Base-by-base conservation (phyloP, 2,888 invertebrate genomes). In the Aporophyla lueneburgensis region DNA sequence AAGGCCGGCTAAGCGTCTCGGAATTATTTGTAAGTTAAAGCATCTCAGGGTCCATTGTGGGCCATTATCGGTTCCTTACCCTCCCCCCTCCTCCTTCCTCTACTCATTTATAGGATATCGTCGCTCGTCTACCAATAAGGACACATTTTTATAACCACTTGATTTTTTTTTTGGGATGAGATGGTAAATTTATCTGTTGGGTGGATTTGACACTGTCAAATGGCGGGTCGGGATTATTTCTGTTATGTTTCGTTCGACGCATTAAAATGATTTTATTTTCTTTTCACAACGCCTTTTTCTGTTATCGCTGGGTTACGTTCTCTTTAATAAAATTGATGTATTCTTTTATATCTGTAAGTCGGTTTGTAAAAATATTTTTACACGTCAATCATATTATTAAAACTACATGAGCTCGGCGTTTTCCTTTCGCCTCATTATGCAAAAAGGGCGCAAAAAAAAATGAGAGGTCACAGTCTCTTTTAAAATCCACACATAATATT, bases 71-170 rank as follows among this genome's bases (percentile, higher is more conserved):
- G 43, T 51, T 56, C 51, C 65, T 66, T 71, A 40, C 40, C 46
- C 49, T 33, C 51, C 9, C 21, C n/a, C 40, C 51, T 16, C 51
- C 2, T 24, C 58, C 14, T 46, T 9, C 49, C 53, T 4, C 21
- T 24, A 5, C 56, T 56, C 67, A 68, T 74, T 71, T 81, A 68
- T 74, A 21, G 56, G 46, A 61, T 61, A 78, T 68, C 24, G 19
- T 33, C 14, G 19, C 33, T 68, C 21, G 24, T 62, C 71, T 70
- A 54, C 65, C 59, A 82, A 62, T 72, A 71, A 62, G 40, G 61
- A 78, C 43, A 53, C 49, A 62, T 82, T 71, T 79, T 78, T 69
- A 58, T 74, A 69, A 66, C 82, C 78, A 63, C 63, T 78, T 71
- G 16, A 27, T 71, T 24, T 59, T 24, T 51, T 76, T 67, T 66